These are phyloP conservation scores for Ethmia dodecea DNA, from an alignment of 2,888 invertebrate species.

Conservation along the genomic window DNA sequence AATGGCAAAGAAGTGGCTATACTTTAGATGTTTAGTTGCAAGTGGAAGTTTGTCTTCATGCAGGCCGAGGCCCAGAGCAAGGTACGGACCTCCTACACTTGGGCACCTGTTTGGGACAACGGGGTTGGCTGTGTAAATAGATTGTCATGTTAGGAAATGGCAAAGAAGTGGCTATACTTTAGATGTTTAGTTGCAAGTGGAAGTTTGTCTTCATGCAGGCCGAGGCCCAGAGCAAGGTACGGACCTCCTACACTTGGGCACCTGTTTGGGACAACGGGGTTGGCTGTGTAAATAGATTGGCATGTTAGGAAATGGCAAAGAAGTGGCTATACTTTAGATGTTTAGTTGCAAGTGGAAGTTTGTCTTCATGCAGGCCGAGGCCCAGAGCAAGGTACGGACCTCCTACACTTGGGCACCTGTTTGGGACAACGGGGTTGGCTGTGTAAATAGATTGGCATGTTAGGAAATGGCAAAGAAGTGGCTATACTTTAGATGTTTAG, in stretches of 20 bases:
- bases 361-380: constrained; percentile 97
- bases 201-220: constrained; percentile 99
- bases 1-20: too few relatives aligned
- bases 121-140: too few relatives aligned
- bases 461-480: too few relatives aligned
- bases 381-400: constrained; percentile 78
- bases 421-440: too few relatives aligned
- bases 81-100: constrained; percentile 28
- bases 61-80: constrained; percentile 89
- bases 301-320: too few relatives aligned
- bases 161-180: too few relatives aligned
- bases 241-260: not conserved
- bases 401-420: too few relatives aligned
- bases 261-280: too few relatives aligned
- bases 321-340: constrained; percentile 99
- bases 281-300: too few relatives aligned
- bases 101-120: too few relatives aligned
- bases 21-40: constrained; percentile 99
- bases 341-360: constrained; percentile 99
- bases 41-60: constrained; percentile 99
- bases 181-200: constrained; percentile 99
- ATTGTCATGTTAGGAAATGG: too few relatives aligned
- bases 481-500: constrained; percentile 99
- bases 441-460: too few relatives aligned
- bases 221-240: constrained; percentile 81